These are phyloP conservation scores for Mythimna loreyi DNA, from an alignment of 2,888 invertebrate genomes.

Conservation along the genomic window DNA sequence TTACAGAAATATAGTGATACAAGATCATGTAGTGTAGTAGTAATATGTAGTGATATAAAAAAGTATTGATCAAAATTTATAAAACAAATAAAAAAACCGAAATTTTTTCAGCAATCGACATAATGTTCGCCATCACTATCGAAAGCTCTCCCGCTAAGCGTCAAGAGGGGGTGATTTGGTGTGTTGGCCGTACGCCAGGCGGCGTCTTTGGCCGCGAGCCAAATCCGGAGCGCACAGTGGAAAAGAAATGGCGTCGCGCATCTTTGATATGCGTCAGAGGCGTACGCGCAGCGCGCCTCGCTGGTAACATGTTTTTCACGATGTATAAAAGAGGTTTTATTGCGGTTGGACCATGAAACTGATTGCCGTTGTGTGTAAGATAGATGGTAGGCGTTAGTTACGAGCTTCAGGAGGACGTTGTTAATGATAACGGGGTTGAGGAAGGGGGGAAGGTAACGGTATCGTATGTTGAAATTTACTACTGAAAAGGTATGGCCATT, in stretches of 20 bases:
- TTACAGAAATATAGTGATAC: too few relatives aligned
- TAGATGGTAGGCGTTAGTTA: conserved; percentile 39
- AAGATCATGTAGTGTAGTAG: too few relatives aligned
- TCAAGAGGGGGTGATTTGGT: conserved; percentile 82
- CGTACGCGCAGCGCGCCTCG: conserved; percentile 76
- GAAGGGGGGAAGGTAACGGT: not conserved
- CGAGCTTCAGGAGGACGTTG: conserved; percentile 19
- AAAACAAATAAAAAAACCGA: too few relatives aligned
- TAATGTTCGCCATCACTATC: conserved; percentile 60
- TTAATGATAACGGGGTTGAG: conserved; percentile 19
- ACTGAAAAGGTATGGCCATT: not conserved
- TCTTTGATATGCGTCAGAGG: conserved; percentile 90
- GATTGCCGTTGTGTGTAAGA: conserved; percentile 49
- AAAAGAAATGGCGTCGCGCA: conserved; percentile 89
- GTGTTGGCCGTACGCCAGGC: conserved; percentile 84
- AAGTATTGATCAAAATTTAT: not conserved
- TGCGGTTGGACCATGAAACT: conserved; percentile 63
- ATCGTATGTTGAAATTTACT: conserved; percentile 6
- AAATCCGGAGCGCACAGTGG: conserved; percentile 83
- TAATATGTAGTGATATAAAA: too few relatives aligned
- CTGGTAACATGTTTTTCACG: conserved; percentile 69
- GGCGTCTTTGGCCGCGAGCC: conserved; percentile 86
- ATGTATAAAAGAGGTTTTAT: conserved; percentile 70
- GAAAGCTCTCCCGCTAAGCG: conserved; percentile 66
- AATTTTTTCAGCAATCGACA: conserved; percentile 30